Evolutionary conservation across 2,888 invertebrate genomes (phyloP).

Genomic region (Sisyra nigra): DNA sequence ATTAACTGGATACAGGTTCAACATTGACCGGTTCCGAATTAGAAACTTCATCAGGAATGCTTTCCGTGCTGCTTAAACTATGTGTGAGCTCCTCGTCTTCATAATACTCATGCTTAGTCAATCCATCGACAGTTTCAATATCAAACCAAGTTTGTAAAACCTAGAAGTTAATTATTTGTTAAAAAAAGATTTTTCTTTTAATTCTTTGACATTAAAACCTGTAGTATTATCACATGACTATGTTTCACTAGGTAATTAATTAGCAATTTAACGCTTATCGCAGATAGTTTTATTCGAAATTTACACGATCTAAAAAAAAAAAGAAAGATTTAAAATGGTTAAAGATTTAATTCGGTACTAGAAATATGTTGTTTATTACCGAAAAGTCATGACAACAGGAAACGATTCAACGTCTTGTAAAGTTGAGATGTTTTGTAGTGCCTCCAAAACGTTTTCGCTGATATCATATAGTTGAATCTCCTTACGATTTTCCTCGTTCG

Average conservation of each 20-base stretch:
- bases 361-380: too few relatives aligned
- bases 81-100: background rate
- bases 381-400: conserved; percentile 6
- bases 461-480: background rate
- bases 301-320: conserved; percentile 6
- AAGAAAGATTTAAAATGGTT: background rate
- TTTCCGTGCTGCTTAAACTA: too few relatives aligned
- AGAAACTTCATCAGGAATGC: too few relatives aligned
- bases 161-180: conserved; percentile 19
- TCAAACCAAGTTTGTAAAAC: conserved; percentile 28
- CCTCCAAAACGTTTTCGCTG: conserved; percentile 3
- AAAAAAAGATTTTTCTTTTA: background rate
- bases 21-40: too few relatives aligned
- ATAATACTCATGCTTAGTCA: background rate
- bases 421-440: conserved; percentile 5
- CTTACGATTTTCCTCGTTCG: background rate
- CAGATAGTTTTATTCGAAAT: conserved; percentile 5
- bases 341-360: too few relatives aligned
- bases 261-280: background rate
- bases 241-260: conserved; percentile 6
- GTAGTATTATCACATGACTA: conserved; percentile 6
- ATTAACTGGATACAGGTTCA: too few relatives aligned
- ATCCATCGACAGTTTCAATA: conserved; percentile 14
- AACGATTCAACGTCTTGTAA: conserved; percentile 6
- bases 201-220: background rate